Evolutionary conservation across 1,140 invertebrate species (phyloP).

Genomic region (Leptoteleia sp.): DNA sequence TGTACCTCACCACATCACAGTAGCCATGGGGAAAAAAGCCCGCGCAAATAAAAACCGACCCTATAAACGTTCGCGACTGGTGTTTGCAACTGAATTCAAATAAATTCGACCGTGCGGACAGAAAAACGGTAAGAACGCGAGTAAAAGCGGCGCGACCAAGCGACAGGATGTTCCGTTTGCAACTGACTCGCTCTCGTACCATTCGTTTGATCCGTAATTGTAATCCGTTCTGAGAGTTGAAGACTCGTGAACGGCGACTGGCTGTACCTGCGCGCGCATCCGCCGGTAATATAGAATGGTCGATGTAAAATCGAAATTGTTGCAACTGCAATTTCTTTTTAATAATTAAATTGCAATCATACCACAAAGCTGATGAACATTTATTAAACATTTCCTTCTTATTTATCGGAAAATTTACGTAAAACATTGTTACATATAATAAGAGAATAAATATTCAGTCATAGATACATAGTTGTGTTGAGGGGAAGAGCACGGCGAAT

Average conservation of each 20-base stretch:
- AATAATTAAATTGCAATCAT: too few species aligned
- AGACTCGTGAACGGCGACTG: slow-evolving; percentile 20
- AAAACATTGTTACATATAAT: too few species aligned
- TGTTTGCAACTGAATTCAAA: background rate
- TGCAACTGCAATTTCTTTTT: slow-evolving; percentile 2
- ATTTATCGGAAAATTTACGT: too few species aligned
- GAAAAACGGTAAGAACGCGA: slow-evolving; percentile 16
- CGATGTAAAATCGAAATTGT: slow-evolving; percentile 29
- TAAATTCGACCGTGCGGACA: slow-evolving; percentile 6
- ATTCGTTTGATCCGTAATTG: slow-evolving; percentile 62
- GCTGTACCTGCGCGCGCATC: slow-evolving; percentile 46
- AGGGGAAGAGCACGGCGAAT: too few species aligned
- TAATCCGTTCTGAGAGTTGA: slow-evolving; percentile 48
- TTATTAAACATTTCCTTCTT: too few species aligned
- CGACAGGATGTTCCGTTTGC: slow-evolving; percentile 73
- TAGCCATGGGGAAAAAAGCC: too few species aligned
- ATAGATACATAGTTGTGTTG: too few species aligned
- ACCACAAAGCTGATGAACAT: too few species aligned
- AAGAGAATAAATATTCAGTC: too few species aligned
- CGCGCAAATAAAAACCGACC: too few species aligned
- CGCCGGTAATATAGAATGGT: slow-evolving; percentile 40
- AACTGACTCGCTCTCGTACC: slow-evolving; percentile 70
- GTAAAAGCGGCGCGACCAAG: slow-evolving; percentile 59
- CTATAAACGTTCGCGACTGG: too few species aligned
- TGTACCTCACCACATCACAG: too few species aligned